These are phyloP conservation scores for Lycocorax pyrrhopterus DNA, from an alignment of 2,113 vertebrate genomes.

Conservation along the genomic window DNA sequence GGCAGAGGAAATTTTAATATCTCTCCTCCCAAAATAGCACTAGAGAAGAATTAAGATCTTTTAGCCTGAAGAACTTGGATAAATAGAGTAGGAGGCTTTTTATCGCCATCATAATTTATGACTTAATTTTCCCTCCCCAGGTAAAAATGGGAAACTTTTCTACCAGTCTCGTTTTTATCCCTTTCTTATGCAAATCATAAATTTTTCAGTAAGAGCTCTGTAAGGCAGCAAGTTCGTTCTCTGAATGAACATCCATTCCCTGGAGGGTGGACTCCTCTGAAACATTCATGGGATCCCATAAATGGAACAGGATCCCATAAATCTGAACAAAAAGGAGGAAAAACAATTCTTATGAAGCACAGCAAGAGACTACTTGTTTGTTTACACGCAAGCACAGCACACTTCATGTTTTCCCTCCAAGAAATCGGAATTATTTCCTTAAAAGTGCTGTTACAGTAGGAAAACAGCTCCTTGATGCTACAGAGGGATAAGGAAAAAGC, in stretches of 20 bases:
- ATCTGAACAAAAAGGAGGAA: not conserved
- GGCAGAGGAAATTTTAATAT: not conserved
- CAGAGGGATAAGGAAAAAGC: not conserved
- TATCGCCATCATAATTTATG: not conserved
- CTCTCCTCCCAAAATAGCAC: not conserved
- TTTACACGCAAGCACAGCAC: fast-evolving
- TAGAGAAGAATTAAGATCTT: not conserved
- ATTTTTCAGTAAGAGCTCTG: not conserved
- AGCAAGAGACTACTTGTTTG: not conserved
- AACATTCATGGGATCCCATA: not conserved
- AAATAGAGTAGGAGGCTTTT: not conserved
- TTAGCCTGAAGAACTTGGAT: not conserved
- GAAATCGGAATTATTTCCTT: not conserved
- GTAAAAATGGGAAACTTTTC: not conserved
- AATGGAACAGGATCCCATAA: not conserved
- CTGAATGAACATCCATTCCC: not conserved
- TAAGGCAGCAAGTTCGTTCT: not conserved
- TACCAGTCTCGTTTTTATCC: not conserved
- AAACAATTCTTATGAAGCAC: not conserved
- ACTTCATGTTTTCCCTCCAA: not conserved
- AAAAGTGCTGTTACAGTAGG: not conserved
- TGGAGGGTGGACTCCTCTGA: not conserved
- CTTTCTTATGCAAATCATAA: not conserved
- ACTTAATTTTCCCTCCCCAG: not conserved
- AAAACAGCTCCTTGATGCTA: not conserved